Evolutionary conservation across 2,888 invertebrate genomes (phyloP).

Genomic region (Dimorphilus gyrociliatus): DNA sequence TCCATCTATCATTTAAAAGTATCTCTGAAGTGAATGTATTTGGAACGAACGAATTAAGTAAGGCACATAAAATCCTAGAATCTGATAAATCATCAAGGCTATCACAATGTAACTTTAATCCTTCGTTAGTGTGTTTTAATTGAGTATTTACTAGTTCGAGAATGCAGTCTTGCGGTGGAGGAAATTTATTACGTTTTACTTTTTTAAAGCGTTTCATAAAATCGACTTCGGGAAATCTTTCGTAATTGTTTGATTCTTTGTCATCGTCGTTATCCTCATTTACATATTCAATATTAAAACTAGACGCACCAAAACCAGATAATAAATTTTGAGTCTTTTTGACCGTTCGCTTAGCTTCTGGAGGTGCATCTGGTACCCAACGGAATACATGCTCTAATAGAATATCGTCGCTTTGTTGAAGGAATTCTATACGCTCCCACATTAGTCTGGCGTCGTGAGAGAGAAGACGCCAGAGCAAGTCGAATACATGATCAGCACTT

Average conservation of each 20-base stretch:
- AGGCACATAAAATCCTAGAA: slow-evolving; percentile 31
- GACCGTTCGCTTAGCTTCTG: slow-evolving; percentile 22
- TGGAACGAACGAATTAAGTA: slow-evolving; percentile 33
- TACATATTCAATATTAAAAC: slow-evolving; percentile 11
- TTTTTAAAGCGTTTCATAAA: slow-evolving; percentile 28
- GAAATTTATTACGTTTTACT: slow-evolving; percentile 17
- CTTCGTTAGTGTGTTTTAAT: too few species aligned
- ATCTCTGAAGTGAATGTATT: slow-evolving; percentile 33
- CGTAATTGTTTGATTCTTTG: slow-evolving; percentile 7
- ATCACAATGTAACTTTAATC: slow-evolving; percentile 5
- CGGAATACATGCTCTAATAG: not conserved
- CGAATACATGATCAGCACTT: slow-evolving; percentile 35
- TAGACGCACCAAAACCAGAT: slow-evolving; percentile 25
- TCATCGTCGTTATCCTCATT: too few species aligned
- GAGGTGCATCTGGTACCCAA: slow-evolving; percentile 30
- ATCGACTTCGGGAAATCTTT: slow-evolving; percentile 23
- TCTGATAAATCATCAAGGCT: slow-evolving; percentile 31
- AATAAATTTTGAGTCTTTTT: slow-evolving; percentile 21
- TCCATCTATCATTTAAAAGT: slow-evolving; percentile 35
- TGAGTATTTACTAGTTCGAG: slow-evolving; percentile 31
- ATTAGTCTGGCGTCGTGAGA: slow-evolving; percentile 35
- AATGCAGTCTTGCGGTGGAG: slow-evolving; percentile 25
- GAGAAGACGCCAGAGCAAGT: slow-evolving; percentile 31
- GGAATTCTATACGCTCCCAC: slow-evolving; percentile 33
- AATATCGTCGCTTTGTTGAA: slow-evolving; percentile 25